Evolutionary conservation across 2,797 vertebrate species (phyloP), one percentile per base, ranked within the genome.

Genomic region (Heliangelus exortis): DNA sequence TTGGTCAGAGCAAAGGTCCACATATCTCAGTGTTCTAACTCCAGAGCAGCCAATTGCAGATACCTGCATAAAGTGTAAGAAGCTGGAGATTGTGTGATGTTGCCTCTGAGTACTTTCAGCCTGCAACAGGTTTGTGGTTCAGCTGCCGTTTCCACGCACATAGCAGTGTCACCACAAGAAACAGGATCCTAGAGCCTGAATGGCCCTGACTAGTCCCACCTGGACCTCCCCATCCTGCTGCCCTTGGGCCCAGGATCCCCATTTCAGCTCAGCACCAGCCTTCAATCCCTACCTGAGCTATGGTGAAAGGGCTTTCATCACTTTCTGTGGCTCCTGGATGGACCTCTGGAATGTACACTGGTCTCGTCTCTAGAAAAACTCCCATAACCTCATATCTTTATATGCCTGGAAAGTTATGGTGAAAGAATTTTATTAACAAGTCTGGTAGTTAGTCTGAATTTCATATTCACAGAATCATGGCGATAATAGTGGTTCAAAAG

Each of bases 301-400:
- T 41, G 12, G 10, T 23, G 36, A 41, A 80, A 48, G 57, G 4
- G 22, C 48, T 12, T 69, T 14, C 28, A 61, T 4, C 21, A 45
- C 10, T 43, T 13, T n/a, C 16, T 59, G 9, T 31, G 50, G 19
- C 20, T 66, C 16, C 47, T 66, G 17, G 34, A 55, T 28, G n/a
- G 34, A 66, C 5, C 8, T 5, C n/a, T 61, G 54, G n/a, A 65
- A 50, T 1, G 1, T 45, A 58, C 1, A 0, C 18, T 12, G 20
- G 13, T 61, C 41, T 14, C 57, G 10, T 51, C 39, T 77, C 14
- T 41, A 66, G 7, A 23, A 50, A 26, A 25, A 50, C 25, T 11
- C 25, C 22, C 23, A 25, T 12, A 50, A 6, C 18, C 19, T 16
- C 6, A 23, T 63, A 75, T 69, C 28, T 41, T 74, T 79, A 28